phyloP scores from a whole-genome alignment of 1,140 invertebrate genomes.

The Drosophila leontia region DNA sequence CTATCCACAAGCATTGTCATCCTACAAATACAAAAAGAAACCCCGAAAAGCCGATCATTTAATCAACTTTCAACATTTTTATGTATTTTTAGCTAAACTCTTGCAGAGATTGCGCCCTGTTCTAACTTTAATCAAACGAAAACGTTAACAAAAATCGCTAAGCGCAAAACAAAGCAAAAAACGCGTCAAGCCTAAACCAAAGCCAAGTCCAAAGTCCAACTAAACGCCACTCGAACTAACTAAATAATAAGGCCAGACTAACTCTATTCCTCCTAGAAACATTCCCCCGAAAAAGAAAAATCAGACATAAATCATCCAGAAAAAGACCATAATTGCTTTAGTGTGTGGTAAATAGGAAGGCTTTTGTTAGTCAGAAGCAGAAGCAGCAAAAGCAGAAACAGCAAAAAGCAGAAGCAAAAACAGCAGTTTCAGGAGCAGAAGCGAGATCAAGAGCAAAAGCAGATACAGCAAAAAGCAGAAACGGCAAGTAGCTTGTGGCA shows the following conservation, averaged over 20 bases:
- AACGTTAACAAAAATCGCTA: constrained; percentile 13
- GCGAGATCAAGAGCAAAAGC: background rate
- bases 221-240: constrained; percentile 13
- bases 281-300: background rate
- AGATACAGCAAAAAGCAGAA: background rate
- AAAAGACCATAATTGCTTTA: constrained; percentile 27
- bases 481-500: background rate
- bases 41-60: constrained; percentile 41
- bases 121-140: constrained; percentile 61
- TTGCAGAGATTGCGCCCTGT: constrained; percentile 71
- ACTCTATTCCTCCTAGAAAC: background rate
- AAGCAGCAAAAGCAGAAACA: background rate
- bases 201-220: constrained; percentile 16
- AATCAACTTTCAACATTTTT: constrained; percentile 66
- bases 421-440: background rate
- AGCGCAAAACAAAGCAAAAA: constrained; percentile 12
- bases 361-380: constrained; percentile 2
- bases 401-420: background rate
- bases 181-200: constrained; percentile 12
- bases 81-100: constrained; percentile 82
- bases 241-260: constrained; percentile 12
- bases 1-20: constrained; percentile 17
- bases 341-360: constrained; percentile 10
- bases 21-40: background rate
- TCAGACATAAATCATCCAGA: constrained; percentile 4